These are phyloP conservation scores for Opisthocomus hoazin DNA, from an alignment of 2,113 vertebrate species.

Conservation along the genomic window DNA sequence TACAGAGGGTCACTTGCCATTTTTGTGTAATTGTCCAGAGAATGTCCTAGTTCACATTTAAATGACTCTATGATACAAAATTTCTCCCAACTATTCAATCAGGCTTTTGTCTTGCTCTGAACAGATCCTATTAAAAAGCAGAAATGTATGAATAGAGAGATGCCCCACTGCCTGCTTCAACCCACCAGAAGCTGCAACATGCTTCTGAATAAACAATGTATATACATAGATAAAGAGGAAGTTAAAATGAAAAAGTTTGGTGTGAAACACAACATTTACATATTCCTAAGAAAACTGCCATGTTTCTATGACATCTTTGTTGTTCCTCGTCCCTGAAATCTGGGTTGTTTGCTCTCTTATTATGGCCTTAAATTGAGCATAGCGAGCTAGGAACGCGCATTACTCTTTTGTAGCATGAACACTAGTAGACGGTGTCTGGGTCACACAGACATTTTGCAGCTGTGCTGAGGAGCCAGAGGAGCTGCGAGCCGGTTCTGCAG, in stretches of 20 bases:
- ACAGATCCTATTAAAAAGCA: conserved; percentile 36
- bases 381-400: neutral
- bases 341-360: neutral
- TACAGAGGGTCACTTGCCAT: conserved; percentile 35
- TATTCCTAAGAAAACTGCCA: neutral
- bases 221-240: neutral
- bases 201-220: conserved; percentile 23
- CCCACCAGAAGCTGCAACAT: neutral
- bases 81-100: conserved; percentile 51
- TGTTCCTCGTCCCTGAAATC: neutral
- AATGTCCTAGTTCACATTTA: conserved; percentile 62
- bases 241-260: neutral
- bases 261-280: neutral
- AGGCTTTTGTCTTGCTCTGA: conserved; percentile 53
- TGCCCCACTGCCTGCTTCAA: conserved; percentile 3
- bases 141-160: conserved; percentile 40
- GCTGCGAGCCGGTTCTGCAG: neutral
- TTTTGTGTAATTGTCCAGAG: conserved; percentile 61
- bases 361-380: neutral
- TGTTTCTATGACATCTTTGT: neutral
- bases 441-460: neutral
- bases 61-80: conserved; percentile 48
- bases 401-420: neutral
- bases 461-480: neutral
- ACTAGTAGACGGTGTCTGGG: neutral